Percentiles rank a stretch among this genome's conserved stretches.
These are phyloP conservation scores for Epinotia demarniana DNA, from an alignment of 2,888 invertebrate species.

Conservation along the genomic window DNA sequence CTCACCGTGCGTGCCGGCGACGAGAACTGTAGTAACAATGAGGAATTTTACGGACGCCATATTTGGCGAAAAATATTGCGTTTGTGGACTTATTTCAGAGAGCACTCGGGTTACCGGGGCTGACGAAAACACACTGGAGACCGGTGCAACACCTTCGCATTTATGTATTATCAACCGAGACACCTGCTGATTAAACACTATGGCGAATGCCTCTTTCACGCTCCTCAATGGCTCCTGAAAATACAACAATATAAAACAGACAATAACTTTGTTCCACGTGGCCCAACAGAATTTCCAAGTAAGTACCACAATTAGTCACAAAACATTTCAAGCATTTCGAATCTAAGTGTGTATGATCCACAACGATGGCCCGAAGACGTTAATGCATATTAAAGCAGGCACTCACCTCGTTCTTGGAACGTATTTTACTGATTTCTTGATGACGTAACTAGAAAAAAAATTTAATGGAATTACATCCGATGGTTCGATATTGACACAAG, in stretches of 20 bases:
- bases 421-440: conserved; percentile 15
- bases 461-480: conserved; percentile 12
- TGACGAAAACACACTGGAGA: conserved; percentile 62
- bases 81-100: conserved; percentile 43
- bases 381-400: neutral
- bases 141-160: conserved; percentile 56
- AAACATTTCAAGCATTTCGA: conserved; percentile 9
- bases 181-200: conserved; percentile 70
- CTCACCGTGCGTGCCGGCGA: conserved; percentile 60
- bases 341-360: conserved; percentile 10
- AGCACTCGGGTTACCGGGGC: conserved; percentile 52
- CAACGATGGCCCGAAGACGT: conserved; percentile 1
- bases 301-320: neutral
- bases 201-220: conserved; percentile 60
- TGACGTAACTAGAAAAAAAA: conserved; percentile 17
- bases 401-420: conserved; percentile 22
- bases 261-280: conserved; percentile 40
- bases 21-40: conserved; percentile 53
- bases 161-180: conserved; percentile 68
- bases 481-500: conserved; percentile 29
- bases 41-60: conserved; percentile 63
- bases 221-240: conserved; percentile 47
- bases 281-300: conserved; percentile 11
- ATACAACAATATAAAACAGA: conserved; percentile 31
- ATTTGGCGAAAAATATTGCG: conserved; percentile 50